A percentile compares a stretch with the other conserved stretches of the same genome.
phyloP scores from a whole-genome alignment of 2,113 vertebrate genomes.

The Dipodomys merriami region DNA sequence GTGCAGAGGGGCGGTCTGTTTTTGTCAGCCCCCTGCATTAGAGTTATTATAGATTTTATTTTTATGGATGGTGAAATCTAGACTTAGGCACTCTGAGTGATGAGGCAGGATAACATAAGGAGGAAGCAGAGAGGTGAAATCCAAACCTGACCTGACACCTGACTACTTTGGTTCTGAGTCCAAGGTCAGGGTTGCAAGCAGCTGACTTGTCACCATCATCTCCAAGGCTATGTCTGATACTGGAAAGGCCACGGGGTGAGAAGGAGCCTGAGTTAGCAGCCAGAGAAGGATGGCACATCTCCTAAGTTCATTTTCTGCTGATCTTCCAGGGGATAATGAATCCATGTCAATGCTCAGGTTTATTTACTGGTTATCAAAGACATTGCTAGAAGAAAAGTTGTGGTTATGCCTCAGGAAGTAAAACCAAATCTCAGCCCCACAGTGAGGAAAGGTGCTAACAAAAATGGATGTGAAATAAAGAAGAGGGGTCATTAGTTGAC shows the following conservation, averaged over 20 bases:
- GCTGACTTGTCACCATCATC: not conserved
- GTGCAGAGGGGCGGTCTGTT: not conserved
- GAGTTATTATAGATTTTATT: not conserved
- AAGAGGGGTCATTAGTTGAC: not conserved
- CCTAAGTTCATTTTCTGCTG: not conserved
- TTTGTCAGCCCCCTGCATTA: not conserved
- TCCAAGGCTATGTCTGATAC: not conserved
- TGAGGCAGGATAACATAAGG: not conserved
- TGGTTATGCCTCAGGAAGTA: not conserved
- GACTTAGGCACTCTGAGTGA: not conserved
- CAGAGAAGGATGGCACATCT: not conserved
- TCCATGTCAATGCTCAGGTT: not conserved
- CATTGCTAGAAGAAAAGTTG: not conserved
- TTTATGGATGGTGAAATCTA: not conserved
- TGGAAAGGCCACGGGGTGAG: not conserved
- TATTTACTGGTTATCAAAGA: conserved; percentile 42
- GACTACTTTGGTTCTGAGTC: not conserved
- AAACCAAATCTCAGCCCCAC: conserved; percentile 8
- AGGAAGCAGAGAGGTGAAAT: not conserved
- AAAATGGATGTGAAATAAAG: not conserved
- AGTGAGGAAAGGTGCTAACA: not conserved
- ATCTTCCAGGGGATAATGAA: not conserved
- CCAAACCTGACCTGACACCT: not conserved
- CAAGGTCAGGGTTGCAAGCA: not conserved
- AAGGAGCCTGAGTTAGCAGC: not conserved